Conservation (phyloP, 2,888 invertebrate genomes). For the Acronicta aceris region DNA sequence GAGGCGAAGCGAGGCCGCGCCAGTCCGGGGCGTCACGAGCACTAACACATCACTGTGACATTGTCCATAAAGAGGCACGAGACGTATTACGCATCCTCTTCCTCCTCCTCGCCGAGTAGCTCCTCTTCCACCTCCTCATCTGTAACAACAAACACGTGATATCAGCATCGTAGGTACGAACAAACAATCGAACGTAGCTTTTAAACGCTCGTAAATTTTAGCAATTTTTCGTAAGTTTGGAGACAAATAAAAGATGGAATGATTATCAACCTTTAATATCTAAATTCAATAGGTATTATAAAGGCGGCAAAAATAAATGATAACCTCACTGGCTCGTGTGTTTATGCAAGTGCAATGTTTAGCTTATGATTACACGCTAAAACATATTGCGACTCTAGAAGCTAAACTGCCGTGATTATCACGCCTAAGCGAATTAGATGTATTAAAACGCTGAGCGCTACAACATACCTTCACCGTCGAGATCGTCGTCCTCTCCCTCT, state of each 20-base stretch:
- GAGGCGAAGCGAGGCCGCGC: constrained; percentile 86
- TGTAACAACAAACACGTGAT: constrained; percentile 72
- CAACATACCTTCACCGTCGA: constrained; percentile 85
- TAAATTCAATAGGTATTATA: background rate
- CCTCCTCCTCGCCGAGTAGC: constrained; percentile 86
- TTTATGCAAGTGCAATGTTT: constrained; percentile 35
- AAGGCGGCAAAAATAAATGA: constrained; percentile 32
- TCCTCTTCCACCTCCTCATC: constrained; percentile 88
- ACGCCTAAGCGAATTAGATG: constrained; percentile 1
- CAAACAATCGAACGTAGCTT: background rate
- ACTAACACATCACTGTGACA: constrained; percentile 89
- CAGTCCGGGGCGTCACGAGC: constrained; percentile 85
- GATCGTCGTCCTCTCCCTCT: constrained; percentile 91
- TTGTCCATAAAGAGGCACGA: constrained; percentile 86
- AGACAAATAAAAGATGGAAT: too few relatives aligned
- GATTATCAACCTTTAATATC: constrained; percentile 1
- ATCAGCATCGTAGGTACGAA: constrained; percentile 33
- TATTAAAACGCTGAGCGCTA: constrained; percentile 18
- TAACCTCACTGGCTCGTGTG: constrained; percentile 39
- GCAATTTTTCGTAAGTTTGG: too few relatives aligned
- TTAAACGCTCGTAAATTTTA: too few relatives aligned
- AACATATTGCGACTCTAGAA: constrained; percentile 21
- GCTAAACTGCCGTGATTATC: constrained; percentile 14
- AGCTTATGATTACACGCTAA: constrained; percentile 30
- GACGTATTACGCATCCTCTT: constrained; percentile 89